phyloP scores from a whole-genome alignment of 2,888 invertebrate genomes.

The Drosophila niveifrons region DNA sequence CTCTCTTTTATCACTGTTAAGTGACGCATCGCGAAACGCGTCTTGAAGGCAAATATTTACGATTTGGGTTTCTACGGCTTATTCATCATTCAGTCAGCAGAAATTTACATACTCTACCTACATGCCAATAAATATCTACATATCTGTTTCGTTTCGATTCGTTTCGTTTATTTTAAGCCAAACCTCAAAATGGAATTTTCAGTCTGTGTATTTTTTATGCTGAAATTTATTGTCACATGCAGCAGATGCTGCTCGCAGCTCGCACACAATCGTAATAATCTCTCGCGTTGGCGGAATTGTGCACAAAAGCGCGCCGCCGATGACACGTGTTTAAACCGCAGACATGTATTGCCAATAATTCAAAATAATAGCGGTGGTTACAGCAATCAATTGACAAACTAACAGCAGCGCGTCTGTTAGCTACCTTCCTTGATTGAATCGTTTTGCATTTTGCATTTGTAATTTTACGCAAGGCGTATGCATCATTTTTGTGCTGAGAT shows the following conservation, averaged over 20 bases:
- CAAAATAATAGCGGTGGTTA: constrained; percentile 10
- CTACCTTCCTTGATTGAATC: background rate
- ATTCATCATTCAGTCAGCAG: constrained; percentile 36
- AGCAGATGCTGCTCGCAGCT: constrained; percentile 10
- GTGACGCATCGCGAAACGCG: constrained; percentile 32
- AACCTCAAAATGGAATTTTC: constrained; percentile 20
- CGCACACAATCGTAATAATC: background rate
- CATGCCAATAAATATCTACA: background rate
- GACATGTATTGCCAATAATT: constrained; percentile 12
- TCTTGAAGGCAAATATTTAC: constrained; percentile 17
- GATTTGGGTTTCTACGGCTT: constrained; percentile 39
- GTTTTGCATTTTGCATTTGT: background rate
- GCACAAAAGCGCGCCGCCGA: constrained; percentile 23
- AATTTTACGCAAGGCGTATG: background rate
- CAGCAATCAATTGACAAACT: constrained; percentile 7
- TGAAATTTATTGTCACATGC: constrained; percentile 15
- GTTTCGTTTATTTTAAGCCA: constrained; percentile 1
- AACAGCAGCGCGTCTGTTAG: background rate
- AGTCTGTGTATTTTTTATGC: constrained; percentile 10
- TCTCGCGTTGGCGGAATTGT: background rate
- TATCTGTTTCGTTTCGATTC: background rate
- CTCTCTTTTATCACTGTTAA: background rate
- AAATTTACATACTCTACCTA: constrained; percentile 18
- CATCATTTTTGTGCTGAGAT: constrained; percentile 1
- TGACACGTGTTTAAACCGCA: constrained; percentile 30